Percentiles rank a stretch among this genome's conserved stretches.
These are phyloP conservation scores for Synergus japonicus DNA, from an alignment of 2,888 invertebrate species.

Conservation along the genomic window DNA sequence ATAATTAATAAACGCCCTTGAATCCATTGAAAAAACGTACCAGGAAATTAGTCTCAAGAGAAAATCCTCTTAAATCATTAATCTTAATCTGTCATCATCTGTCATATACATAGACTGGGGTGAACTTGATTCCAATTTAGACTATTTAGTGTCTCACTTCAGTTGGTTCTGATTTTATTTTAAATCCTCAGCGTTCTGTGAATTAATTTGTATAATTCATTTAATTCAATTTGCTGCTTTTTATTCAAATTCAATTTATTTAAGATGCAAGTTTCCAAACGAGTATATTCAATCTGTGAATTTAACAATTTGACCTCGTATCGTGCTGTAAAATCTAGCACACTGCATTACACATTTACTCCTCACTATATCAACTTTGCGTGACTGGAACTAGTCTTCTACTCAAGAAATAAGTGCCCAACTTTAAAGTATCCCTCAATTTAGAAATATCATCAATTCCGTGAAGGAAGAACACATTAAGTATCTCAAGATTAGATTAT, in stretches of 20 bases:
- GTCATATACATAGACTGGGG: background rate
- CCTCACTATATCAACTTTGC: background rate
- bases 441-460: background rate
- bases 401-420: background rate
- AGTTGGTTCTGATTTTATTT: background rate
- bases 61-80: background rate
- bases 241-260: background rate
- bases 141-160: background rate
- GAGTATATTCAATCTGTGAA: background rate
- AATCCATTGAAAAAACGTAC: background rate
- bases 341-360: constrained; percentile 10
- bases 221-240: background rate
- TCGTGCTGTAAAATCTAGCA: background rate
- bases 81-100: background rate
- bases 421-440: constrained; percentile 8
- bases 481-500: background rate
- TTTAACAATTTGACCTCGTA: background rate
- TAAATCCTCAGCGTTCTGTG: background rate
- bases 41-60: background rate
- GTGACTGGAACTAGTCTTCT: constrained; percentile 3
- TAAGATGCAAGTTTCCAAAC: background rate
- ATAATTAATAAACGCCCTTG: background rate
- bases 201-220: background rate
- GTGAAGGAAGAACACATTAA: background rate
- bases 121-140: background rate